These are phyloP conservation scores for Seira ritae DNA, from an alignment of 2,888 invertebrate species.

Conservation along the genomic window DNA sequence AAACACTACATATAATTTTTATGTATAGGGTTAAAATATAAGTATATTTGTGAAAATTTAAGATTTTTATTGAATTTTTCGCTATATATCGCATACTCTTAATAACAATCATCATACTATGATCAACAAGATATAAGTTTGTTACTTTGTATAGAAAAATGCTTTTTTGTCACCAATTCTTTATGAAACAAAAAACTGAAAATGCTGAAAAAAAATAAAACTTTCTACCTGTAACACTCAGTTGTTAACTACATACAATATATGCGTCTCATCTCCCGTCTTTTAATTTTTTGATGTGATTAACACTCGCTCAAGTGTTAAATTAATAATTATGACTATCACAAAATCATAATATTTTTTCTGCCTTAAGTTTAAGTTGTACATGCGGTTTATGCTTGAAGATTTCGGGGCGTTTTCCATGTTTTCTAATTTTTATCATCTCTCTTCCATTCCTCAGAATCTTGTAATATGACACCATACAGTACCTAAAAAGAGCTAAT, in stretches of 20 bases:
- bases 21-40: conserved; percentile 40
- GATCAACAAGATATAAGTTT: conserved; percentile 49
- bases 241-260: conserved; percentile 8
- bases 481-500: too few relatives aligned
- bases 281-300: too few relatives aligned
- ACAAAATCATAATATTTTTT: too few relatives aligned
- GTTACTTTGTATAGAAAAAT: conserved; percentile 66
- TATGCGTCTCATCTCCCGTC: too few relatives aligned
- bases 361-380: too few relatives aligned
- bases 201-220: conserved; percentile 34
- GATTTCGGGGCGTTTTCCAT: too few relatives aligned
- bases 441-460: too few relatives aligned
- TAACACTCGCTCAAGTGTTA: too few relatives aligned
- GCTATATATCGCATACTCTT: conserved; percentile 58
- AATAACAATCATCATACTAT: conserved; percentile 28
- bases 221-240: conserved; percentile 34
- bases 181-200: not conserved
- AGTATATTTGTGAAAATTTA: conserved; percentile 61
- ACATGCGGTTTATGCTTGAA: too few relatives aligned
- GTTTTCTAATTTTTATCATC: too few relatives aligned
- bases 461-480: too few relatives aligned
- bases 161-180: conserved; percentile 61
- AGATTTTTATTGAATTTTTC: conserved; percentile 61
- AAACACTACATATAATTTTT: conserved; percentile 56
- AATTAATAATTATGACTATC: too few relatives aligned